These are phyloP conservation scores for Lissocephala sabroskyi DNA, from an alignment of 2,888 invertebrate genomes.

Conservation along the genomic window DNA sequence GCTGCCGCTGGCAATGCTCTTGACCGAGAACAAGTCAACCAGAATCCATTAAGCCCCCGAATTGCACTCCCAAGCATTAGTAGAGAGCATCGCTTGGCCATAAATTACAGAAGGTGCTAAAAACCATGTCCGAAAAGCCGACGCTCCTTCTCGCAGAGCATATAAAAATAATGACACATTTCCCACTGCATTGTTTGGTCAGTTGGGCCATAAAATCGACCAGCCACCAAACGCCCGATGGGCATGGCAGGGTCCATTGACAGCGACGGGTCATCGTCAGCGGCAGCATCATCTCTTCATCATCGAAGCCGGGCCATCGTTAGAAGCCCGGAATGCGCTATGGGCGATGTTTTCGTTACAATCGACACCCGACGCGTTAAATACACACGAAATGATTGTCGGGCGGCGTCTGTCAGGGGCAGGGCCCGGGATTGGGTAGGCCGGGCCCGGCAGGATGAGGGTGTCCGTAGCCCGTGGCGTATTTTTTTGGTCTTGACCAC, in stretches of 20 bases:
- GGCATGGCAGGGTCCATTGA: slow-evolving; percentile 16
- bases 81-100: too few species aligned
- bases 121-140: slow-evolving; percentile 30
- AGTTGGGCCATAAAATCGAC: background rate
- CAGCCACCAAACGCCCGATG: slow-evolving; percentile 15
- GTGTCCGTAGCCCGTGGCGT: slow-evolving; percentile 38
- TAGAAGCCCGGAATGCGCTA: slow-evolving; percentile 39
- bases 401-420: slow-evolving; percentile 2
- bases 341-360: slow-evolving; percentile 61
- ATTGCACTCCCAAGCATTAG: too few species aligned
- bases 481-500: slow-evolving; percentile 49
- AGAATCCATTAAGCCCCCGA: too few species aligned
- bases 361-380: slow-evolving; percentile 60
- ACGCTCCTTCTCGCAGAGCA: slow-evolving; percentile 9
- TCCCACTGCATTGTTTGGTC: slow-evolving; percentile 21
- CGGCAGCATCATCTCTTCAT: slow-evolving; percentile 24
- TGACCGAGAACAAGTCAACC: background rate
- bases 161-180: slow-evolving; percentile 50
- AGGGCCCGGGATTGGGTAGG: slow-evolving; percentile 7
- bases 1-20: background rate
- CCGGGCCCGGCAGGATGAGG: too few species aligned
- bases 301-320: slow-evolving; percentile 27
- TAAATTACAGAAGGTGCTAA: slow-evolving; percentile 60
- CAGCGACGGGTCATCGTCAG: background rate
- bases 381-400: slow-evolving; percentile 39